phyloP scores from a whole-genome alignment of 2,797 vertebrate species.

The Trachurus trachurus region DNA sequence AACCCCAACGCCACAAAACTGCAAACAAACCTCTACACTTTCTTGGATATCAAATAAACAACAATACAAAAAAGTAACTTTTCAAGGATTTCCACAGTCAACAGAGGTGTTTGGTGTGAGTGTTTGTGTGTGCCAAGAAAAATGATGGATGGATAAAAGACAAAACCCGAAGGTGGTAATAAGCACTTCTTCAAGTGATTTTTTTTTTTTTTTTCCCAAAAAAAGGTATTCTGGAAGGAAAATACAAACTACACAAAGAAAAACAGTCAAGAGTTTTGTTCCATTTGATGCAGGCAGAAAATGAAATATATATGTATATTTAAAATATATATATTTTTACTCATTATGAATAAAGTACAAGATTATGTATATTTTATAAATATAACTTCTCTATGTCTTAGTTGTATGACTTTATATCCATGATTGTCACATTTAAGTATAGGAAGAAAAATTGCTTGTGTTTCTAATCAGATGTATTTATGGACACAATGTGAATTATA shows the following conservation, averaged over 20 bases:
- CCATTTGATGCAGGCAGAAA: background rate
- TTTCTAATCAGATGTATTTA: background rate
- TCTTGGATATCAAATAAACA: slow-evolving; percentile 60
- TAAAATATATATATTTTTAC: background rate
- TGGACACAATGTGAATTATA: slow-evolving; percentile 7
- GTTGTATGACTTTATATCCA: slow-evolving; percentile 3
- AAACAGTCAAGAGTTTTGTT: background rate
- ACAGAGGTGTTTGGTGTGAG: background rate
- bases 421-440: background rate
- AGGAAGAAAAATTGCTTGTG: background rate
- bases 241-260: slow-evolving; percentile 3
- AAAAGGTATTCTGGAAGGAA: slow-evolving; percentile 10
- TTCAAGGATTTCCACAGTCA: slow-evolving; percentile 22
- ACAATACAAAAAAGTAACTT: slow-evolving; percentile 58
- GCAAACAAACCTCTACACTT: slow-evolving; percentile 55
- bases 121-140: background rate
- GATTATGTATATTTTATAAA: slow-evolving; percentile 6
- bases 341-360: slow-evolving; percentile 4
- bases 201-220: background rate
- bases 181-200: background rate
- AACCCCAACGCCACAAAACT: slow-evolving; percentile 59
- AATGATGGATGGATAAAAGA: slow-evolving; percentile 6
- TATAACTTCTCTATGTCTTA: slow-evolving; percentile 2
- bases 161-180: background rate
- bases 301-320: too few relatives aligned